These are phyloP conservation scores for Dysdera silvatica DNA, from an alignment of 1,140 invertebrate genomes.

Conservation along the genomic window DNA sequence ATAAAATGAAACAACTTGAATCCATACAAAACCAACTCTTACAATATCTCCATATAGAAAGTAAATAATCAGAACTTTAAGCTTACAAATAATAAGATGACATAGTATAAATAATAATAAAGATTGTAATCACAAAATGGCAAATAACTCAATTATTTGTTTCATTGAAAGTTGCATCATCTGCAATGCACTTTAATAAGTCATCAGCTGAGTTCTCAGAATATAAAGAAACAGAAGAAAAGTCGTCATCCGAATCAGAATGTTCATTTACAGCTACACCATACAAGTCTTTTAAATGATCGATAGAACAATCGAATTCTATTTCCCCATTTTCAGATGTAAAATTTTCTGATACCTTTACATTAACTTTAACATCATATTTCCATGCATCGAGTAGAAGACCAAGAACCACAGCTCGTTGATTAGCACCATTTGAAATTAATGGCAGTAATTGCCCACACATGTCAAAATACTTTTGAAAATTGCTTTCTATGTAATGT, in stretches of 20 bases:
- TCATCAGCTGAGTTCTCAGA: too few species aligned
- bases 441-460: background rate
- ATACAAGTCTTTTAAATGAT: conserved; percentile 13
- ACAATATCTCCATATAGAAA: too few species aligned
- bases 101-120: too few species aligned
- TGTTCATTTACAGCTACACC: conserved; percentile 3
- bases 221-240: background rate
- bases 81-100: too few species aligned
- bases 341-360: background rate
- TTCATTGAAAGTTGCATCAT: too few species aligned
- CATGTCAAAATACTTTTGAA: background rate
- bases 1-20: too few species aligned
- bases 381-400: background rate
- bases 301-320: background rate
- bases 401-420: background rate
- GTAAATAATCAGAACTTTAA: too few species aligned
- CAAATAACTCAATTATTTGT: too few species aligned
- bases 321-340: background rate
- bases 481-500: background rate
- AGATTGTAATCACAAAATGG: too few species aligned
- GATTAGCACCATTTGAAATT: background rate
- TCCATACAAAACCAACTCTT: too few species aligned
- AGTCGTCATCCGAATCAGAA: conserved; percentile 7
- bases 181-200: too few species aligned
- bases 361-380: background rate